Percentiles rank a stretch among this genome's conserved stretches.
phyloP scores from a whole-genome alignment of 2,888 invertebrate species.

The Ochropleura plecta region DNA sequence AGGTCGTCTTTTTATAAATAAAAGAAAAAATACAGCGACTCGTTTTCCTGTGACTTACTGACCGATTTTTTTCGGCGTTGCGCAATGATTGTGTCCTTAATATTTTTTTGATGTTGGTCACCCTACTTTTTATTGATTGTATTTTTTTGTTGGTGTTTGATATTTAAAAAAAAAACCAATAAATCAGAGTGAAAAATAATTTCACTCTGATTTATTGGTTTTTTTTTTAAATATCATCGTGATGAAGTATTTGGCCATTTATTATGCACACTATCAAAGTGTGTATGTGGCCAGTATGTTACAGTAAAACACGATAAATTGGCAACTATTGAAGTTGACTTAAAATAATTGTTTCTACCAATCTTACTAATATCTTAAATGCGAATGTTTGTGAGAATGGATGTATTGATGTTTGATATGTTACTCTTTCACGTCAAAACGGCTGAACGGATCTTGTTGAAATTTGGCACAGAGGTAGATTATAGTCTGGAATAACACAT shows the following conservation, averaged over 20 bases:
- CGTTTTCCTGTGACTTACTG: conserved; percentile 59
- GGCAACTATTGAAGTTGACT: too few relatives aligned
- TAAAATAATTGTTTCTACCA: not conserved
- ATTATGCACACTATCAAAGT: not conserved
- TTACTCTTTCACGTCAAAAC: too few relatives aligned
- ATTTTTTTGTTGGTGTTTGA: conserved; percentile 2
- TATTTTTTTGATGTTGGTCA: conserved; percentile 46
- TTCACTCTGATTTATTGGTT: too few relatives aligned
- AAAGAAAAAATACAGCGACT: conserved; percentile 53
- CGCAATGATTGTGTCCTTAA: conserved; percentile 49
- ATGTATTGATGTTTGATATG: too few relatives aligned
- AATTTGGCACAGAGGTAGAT: too few relatives aligned
- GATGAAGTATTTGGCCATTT: too few relatives aligned
- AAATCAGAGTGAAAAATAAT: too few relatives aligned
- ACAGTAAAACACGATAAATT: not conserved
- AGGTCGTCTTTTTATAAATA: conserved; percentile 70
- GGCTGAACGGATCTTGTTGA: too few relatives aligned
- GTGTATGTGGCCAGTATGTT: not conserved
- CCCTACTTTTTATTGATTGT: conserved; percentile 24
- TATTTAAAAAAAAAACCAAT: too few relatives aligned
- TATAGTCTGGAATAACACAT: too few relatives aligned
- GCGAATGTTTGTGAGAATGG: too few relatives aligned
- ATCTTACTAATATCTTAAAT: too few relatives aligned
- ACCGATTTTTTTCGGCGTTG: conserved; percentile 63
- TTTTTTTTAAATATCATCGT: not conserved